A percentile compares a stretch with the other conserved stretches of the same genome.
These are phyloP conservation scores for Mallotus villosus DNA, from an alignment of 2,797 vertebrate species.

Conservation along the genomic window DNA sequence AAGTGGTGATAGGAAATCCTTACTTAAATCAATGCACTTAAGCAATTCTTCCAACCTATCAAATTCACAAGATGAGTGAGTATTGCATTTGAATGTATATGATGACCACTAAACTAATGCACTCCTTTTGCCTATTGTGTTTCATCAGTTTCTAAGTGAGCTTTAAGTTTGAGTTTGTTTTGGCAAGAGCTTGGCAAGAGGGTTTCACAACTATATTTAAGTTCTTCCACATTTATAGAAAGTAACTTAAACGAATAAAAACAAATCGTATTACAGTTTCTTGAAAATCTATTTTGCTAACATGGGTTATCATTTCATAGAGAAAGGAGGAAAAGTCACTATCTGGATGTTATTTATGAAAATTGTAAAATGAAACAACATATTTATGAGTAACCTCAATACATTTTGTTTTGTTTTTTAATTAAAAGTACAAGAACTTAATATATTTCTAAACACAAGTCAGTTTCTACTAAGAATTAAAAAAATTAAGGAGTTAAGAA, in stretches of 20 bases:
- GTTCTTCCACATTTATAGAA: slow-evolving; percentile 82
- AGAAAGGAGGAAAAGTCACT: slow-evolving; percentile 80
- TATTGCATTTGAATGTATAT: slow-evolving; percentile 79
- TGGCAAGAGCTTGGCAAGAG: slow-evolving; percentile 61
- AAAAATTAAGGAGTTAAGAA: slow-evolving; percentile 76
- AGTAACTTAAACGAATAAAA: slow-evolving; percentile 75
- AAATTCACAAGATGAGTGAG: slow-evolving; percentile 70
- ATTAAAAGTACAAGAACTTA: slow-evolving; percentile 82
- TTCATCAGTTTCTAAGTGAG: slow-evolving; percentile 70
- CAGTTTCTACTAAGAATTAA: slow-evolving; percentile 80
- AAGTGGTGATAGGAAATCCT: slow-evolving; percentile 77
- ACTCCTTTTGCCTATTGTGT: slow-evolving; percentile 68
- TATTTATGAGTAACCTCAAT: slow-evolving; percentile 85
- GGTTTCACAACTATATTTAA: slow-evolving; percentile 74
- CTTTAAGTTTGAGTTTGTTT: slow-evolving; percentile 74
- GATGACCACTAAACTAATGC: slow-evolving; percentile 67
- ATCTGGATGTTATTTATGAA: slow-evolving; percentile 87
- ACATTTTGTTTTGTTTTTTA: slow-evolving; percentile 83
- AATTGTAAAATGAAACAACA: slow-evolving; percentile 75
- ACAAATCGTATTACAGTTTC: slow-evolving; percentile 77
- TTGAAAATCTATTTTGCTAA: slow-evolving; percentile 87
- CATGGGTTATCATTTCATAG: slow-evolving; percentile 85
- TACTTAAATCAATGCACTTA: slow-evolving; percentile 79
- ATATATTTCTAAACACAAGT: slow-evolving; percentile 87
- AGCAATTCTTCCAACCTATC: slow-evolving; percentile 77